Conservation (phyloP, 2,797 vertebrate species). For the Cetoscarus ocellatus region DNA sequence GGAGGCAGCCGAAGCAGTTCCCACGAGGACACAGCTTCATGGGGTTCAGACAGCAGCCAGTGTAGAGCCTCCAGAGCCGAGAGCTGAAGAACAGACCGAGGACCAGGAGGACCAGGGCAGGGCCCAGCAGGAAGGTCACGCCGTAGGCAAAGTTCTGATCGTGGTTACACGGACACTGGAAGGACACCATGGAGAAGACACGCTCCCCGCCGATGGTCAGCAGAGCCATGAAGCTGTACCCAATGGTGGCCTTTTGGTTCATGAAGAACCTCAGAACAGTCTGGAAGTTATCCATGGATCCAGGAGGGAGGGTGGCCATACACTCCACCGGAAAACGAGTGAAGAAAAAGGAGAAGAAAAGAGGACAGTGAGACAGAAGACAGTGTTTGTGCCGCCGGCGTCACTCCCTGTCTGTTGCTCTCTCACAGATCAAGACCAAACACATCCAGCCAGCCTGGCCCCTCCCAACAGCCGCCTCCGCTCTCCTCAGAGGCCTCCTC, state of each 20-base stretch:
- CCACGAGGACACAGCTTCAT: conserved; percentile 87
- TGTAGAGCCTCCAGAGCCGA: conserved; percentile 91
- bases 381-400: background rate
- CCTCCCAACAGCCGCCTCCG: conserved; percentile 61
- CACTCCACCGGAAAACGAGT: background rate
- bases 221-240: conserved; percentile 94
- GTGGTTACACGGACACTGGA: conserved; percentile 92
- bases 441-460: conserved; percentile 35
- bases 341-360: background rate
- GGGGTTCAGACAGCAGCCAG: conserved; percentile 92
- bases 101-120: conserved; percentile 88
- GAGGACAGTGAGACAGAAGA: background rate
- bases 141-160: conserved; percentile 88
- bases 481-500: conserved; percentile 49
- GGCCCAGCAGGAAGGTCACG: conserved; percentile 90
- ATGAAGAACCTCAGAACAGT: conserved; percentile 87
- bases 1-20: conserved; percentile 81
- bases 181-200: conserved; percentile 92
- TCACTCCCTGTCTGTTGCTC: conserved; percentile 13
- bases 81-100: conserved; percentile 89
- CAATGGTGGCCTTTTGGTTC: conserved; percentile 90
- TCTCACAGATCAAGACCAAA: conserved; percentile 34
- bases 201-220: conserved; percentile 92
- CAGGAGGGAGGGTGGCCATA: background rate
- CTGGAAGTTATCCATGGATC: conserved; percentile 89